Evolutionary conservation across 2,113 vertebrate genomes (phyloP), one percentile per base, ranked within the genome.

Genomic region (Crotophaga sulcirostris): DNA sequence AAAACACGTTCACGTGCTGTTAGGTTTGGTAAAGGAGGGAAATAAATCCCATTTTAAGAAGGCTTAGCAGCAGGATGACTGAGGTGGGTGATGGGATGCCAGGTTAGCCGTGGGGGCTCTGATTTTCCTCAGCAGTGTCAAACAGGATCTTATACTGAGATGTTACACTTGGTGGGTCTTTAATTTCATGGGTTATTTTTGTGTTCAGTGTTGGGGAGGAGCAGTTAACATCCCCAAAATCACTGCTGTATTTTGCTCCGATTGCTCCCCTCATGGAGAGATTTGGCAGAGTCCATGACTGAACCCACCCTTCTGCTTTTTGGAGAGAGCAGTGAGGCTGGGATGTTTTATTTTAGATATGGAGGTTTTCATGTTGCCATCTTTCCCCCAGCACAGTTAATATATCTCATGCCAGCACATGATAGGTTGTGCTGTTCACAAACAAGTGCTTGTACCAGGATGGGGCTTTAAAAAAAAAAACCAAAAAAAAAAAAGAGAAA

Each of bases 391-490:
- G 3, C 80, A 56, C 86, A 75, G 38, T 59, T 78, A 33, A 68
- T 87, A 34, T 26, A 75, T 47, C 87, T 85, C 36, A 59, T 1
- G 2, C 26, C 52, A 64, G 45, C 80, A 49, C 66, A 70, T 16
- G 70, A 36, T n/a, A 51, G 59, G 23, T 84, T 63, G 68, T 33
- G 44, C 64, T 64, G 2, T 10, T 36, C 69, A 79, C 78, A 90
- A 68, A 73, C 62, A 87, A 64, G 26, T 9, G 1, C 66, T 83
- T 89, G 44, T 87, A 63, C 64, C 87, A 34, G 94, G 77, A 88
- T 36, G 69, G n/a, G 81, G 62, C 70, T 91, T 97, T 87, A n/a
- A 51, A 75, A 92, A n/a, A 51, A 75, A 92, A 89, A 40, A 47
- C 40, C 40, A 42, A 42, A 42, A 42, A 42, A 42, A 5, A 11